Percentiles rank a stretch among this genome's conserved stretches.
These are phyloP conservation scores for Lanistes nyassanus DNA, from an alignment of 1,140 invertebrate species.

Conservation along the genomic window DNA sequence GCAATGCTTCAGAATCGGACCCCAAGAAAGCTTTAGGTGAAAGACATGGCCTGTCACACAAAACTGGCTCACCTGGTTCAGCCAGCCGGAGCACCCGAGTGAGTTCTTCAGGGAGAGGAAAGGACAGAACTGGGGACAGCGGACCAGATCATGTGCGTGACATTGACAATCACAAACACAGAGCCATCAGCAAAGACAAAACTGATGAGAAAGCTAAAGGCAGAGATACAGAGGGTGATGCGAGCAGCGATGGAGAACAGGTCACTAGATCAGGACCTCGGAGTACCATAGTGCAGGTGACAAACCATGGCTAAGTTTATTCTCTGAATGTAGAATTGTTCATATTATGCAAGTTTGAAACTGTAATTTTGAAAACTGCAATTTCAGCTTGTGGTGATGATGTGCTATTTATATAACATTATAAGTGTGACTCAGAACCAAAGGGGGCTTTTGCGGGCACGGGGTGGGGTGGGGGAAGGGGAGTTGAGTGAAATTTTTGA, in stretches of 20 bases:
- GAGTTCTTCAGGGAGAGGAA: neutral
- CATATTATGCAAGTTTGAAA: too few species aligned
- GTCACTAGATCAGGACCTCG: constrained; percentile 14
- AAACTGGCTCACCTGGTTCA: neutral
- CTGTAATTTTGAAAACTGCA: too few species aligned
- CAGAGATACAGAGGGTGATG: neutral
- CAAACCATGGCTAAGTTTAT: neutral
- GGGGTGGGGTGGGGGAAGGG: too few species aligned
- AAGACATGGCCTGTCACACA: neutral
- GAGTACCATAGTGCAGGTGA: constrained; percentile 21
- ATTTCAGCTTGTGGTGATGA: too few species aligned
- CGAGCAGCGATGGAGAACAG: constrained; percentile 22
- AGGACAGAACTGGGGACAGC: constrained; percentile 16
- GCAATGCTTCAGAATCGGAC: constrained; percentile 1
- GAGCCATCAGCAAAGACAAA: constrained; percentile 1
- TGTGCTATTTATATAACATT: too few species aligned
- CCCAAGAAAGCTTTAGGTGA: neutral
- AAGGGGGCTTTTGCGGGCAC: too few species aligned
- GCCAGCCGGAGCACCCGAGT: neutral
- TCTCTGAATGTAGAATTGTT: too few species aligned
- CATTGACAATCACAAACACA: constrained; percentile 13
- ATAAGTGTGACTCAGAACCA: too few species aligned
- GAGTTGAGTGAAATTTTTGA: too few species aligned
- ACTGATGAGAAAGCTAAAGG: neutral
- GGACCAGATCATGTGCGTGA: constrained; percentile 16